These are phyloP conservation scores for Dendrolimus houi DNA, from an alignment of 2,888 invertebrate species.

Conservation along the genomic window DNA sequence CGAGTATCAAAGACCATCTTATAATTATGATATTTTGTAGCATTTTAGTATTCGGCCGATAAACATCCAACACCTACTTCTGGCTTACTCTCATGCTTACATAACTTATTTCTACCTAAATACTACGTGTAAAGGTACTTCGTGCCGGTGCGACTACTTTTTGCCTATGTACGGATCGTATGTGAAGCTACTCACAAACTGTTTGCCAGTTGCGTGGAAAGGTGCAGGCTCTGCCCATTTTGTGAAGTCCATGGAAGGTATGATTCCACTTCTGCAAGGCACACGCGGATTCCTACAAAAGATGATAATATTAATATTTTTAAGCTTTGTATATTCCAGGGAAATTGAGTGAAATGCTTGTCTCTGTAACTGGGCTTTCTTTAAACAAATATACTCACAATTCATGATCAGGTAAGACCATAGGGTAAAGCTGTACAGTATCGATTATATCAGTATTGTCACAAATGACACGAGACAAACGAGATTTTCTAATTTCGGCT, in stretches of 20 bases:
- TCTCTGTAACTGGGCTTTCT: too few species aligned
- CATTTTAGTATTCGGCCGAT: not conserved
- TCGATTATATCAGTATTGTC: slow-evolving; percentile 95
- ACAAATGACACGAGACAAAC: slow-evolving; percentile 89
- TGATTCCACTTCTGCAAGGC: slow-evolving; percentile 91
- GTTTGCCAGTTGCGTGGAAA: slow-evolving; percentile 59
- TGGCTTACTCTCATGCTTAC: not conserved
- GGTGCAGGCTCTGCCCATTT: slow-evolving; percentile 90
- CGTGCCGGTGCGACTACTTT: slow-evolving; percentile 51
- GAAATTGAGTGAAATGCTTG: too few species aligned
- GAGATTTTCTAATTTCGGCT: slow-evolving; percentile 86
- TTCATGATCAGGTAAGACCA: slow-evolving; percentile 95
- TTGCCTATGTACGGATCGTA: slow-evolving; percentile 69
- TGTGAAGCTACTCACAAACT: slow-evolving; percentile 81
- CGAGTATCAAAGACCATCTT: too few species aligned
- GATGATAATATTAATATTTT: not conserved
- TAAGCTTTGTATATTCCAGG: too few species aligned
- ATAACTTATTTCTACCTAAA: slow-evolving; percentile 18
- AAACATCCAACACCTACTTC: not conserved
- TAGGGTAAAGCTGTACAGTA: slow-evolving; percentile 92
- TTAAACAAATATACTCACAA: slow-evolving; percentile 79
- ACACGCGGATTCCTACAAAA: slow-evolving; percentile 90
- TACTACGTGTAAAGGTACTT: slow-evolving; percentile 13
- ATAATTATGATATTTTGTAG: not conserved
- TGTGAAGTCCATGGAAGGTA: slow-evolving; percentile 90